Percentiles rank a stretch among this genome's conserved stretches.
Conservation (phyloP, 2,888 invertebrate genomes). For the Mythimna lalbum region DNA sequence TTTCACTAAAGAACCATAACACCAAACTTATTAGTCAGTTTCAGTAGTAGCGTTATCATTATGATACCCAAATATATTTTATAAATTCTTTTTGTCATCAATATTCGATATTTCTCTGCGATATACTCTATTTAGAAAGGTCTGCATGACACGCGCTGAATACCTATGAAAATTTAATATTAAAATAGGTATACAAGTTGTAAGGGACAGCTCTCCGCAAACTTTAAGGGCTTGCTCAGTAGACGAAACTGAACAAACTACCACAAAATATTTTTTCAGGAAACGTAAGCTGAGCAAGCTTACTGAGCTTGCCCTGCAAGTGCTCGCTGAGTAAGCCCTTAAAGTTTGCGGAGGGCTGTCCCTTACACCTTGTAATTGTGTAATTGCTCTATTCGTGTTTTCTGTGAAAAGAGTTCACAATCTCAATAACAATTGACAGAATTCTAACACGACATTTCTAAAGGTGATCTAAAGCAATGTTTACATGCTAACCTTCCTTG, state of each 20-base stretch:
- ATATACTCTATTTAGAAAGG: not conserved
- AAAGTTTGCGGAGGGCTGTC: no score
- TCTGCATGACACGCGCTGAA: not conserved
- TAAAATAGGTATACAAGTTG: not conserved
- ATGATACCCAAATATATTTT: constrained; percentile 1
- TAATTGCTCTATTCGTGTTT: not conserved
- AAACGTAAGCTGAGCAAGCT: no score
- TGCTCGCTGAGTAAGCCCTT: no score
- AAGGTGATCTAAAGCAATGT: not conserved
- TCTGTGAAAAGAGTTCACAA: not conserved
- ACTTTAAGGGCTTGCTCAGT: no score
- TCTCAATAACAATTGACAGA: not conserved
- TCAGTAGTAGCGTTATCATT: not conserved
- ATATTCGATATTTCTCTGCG: not conserved
- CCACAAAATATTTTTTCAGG: no score
- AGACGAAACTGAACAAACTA: no score
- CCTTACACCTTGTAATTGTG: no score
- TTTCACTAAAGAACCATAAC: constrained; percentile 1
- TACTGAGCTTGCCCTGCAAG: no score
- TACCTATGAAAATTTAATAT: not conserved
- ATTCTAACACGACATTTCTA: not conserved
- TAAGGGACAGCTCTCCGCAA: no score
- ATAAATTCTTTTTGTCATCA: not conserved
- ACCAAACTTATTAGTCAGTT: not conserved
- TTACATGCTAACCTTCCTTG: not conserved